Percentiles rank a stretch among this genome's conserved stretches.
These are phyloP conservation scores for Sesamia inferens DNA, from an alignment of 2,888 invertebrate genomes.

Conservation along the genomic window DNA sequence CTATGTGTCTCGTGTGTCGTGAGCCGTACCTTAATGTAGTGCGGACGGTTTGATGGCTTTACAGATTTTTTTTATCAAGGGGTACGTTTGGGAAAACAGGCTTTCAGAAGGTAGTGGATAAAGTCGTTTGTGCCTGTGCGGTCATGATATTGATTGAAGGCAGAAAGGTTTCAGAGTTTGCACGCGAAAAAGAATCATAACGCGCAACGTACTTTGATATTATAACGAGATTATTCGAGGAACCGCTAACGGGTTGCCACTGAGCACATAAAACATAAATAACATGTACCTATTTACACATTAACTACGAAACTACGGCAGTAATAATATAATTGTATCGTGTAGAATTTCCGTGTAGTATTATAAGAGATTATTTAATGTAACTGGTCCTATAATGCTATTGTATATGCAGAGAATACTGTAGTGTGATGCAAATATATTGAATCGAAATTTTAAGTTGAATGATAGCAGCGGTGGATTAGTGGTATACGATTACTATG, in stretches of 20 bases:
- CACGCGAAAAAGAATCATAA: constrained; percentile 84
- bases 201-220: constrained; percentile 81
- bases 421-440: neutral
- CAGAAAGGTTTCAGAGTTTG: constrained; percentile 81
- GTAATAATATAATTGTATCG: constrained; percentile 10
- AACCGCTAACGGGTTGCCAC: constrained; percentile 73
- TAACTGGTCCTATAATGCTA: neutral
- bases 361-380: constrained; percentile 1
- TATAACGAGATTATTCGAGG: constrained; percentile 80
- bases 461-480: neutral
- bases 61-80: constrained; percentile 75
- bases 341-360: constrained; percentile 11
- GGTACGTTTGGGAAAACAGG: constrained; percentile 75
- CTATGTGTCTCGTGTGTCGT: constrained; percentile 65
- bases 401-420: neutral
- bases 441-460: neutral
- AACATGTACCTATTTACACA: constrained; percentile 54
- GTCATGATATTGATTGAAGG: constrained; percentile 83
- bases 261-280: constrained; percentile 65
- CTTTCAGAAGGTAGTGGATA: constrained; percentile 79
- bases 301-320: constrained; percentile 34
- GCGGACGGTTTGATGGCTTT: constrained; percentile 76
- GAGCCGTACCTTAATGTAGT: constrained; percentile 71
- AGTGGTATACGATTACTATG: too few relatives aligned
- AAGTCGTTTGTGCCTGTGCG: constrained; percentile 81